Conservation (phyloP, 2,113 vertebrate genomes). For the Menidia beryllina region DNA sequence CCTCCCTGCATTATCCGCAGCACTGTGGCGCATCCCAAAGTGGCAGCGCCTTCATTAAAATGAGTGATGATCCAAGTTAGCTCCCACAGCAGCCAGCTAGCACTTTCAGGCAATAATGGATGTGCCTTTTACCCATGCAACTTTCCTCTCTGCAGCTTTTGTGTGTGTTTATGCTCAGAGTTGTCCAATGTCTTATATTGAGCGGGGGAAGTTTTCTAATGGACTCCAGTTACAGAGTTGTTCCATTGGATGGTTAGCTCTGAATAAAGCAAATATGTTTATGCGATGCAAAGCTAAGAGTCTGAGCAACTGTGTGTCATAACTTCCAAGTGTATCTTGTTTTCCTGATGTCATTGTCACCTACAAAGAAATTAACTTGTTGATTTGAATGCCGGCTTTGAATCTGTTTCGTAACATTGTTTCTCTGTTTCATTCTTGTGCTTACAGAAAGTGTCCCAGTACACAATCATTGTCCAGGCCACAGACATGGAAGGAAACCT, state of each 20-base stretch:
- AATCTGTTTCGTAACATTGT: not conserved
- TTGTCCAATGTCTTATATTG: slow-evolving; percentile 11
- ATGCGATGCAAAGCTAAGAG: not conserved
- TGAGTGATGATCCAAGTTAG: slow-evolving; percentile 72
- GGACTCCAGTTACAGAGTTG: slow-evolving; percentile 3
- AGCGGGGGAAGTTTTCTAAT: slow-evolving; percentile 17
- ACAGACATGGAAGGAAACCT: slow-evolving; percentile 98
- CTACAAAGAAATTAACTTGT: not conserved
- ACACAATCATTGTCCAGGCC: slow-evolving; percentile 94
- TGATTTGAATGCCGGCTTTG: not conserved
- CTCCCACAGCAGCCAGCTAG: slow-evolving; percentile 52
- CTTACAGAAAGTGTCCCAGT: slow-evolving; percentile 95
- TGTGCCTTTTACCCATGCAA: slow-evolving; percentile 56
- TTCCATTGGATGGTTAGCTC: slow-evolving; percentile 5
- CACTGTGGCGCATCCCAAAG: slow-evolving; percentile 56
- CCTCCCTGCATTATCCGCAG: slow-evolving; percentile 62
- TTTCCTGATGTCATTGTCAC: slow-evolving; percentile 4
- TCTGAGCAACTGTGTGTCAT: not conserved
- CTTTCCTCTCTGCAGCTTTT: slow-evolving; percentile 42
- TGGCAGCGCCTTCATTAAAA: slow-evolving; percentile 72
- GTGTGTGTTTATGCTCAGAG: slow-evolving; percentile 13
- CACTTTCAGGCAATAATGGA: slow-evolving; percentile 74
- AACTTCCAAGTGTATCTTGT: not conserved
- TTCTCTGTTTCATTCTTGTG: slow-evolving; percentile 25
- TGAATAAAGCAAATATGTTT: not conserved